Evolutionary conservation across 2,888 invertebrate genomes (phyloP).

Genomic region (Abrostola tripartita): DNA sequence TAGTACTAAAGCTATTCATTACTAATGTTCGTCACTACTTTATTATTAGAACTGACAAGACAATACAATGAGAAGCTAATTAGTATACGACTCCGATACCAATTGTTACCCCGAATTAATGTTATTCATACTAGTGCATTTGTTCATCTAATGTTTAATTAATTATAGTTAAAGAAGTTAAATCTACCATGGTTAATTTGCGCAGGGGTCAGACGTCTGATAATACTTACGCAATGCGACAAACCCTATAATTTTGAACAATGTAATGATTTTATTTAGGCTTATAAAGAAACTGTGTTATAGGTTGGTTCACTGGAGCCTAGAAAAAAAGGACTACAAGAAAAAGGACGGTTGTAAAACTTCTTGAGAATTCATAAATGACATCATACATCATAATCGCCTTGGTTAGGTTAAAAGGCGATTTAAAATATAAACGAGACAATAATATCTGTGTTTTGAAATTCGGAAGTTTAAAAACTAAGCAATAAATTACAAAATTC

Average conservation of each 20-base stretch:
- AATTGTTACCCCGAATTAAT: background rate
- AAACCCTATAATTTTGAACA: background rate
- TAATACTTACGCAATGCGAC: slow-evolving; percentile 1
- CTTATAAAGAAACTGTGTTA: too few species aligned
- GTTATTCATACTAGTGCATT: background rate
- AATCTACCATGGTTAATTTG: background rate
- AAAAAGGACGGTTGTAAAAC: too few species aligned
- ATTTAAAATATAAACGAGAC: too few species aligned
- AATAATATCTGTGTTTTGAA: too few species aligned
- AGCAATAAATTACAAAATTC: too few species aligned
- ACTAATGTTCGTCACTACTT: slow-evolving; percentile 22
- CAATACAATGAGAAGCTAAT: slow-evolving; percentile 23
- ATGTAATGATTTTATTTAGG: background rate
- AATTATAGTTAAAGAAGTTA: background rate
- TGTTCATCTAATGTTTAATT: background rate
- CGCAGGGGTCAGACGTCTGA: too few species aligned
- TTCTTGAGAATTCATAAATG: too few species aligned
- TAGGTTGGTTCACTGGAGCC: too few species aligned
- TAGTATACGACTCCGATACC: background rate
- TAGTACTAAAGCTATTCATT: slow-evolving; percentile 16
- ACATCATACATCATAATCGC: too few species aligned
- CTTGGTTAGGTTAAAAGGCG: too few species aligned
- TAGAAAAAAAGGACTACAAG: too few species aligned
- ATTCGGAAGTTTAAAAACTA: too few species aligned
- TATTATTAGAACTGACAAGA: slow-evolving; percentile 32